Evolutionary conservation across 2,888 invertebrate genomes (phyloP).

Genomic region (Odontocerum albicorne): DNA sequence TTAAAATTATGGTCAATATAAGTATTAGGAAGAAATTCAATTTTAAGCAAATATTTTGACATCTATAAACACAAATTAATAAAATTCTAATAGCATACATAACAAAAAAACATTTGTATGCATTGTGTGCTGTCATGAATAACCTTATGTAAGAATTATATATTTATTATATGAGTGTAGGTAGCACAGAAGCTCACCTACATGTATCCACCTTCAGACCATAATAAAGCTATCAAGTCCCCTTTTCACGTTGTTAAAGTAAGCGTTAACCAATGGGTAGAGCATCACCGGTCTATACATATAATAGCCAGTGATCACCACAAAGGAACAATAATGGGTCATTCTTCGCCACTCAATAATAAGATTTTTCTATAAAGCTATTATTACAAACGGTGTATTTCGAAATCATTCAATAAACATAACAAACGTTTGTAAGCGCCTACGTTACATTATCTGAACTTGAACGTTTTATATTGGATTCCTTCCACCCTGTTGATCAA

Average conservation of each 20-base stretch:
- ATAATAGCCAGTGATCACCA: conserved; percentile 18
- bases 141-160: too few species aligned
- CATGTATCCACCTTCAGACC: neutral
- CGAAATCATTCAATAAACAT: conserved; percentile 17
- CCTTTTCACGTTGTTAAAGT: conserved; percentile 21
- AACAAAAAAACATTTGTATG: too few species aligned
- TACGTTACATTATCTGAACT: conserved; percentile 1
- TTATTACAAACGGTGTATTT: conserved; percentile 19
- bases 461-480: conserved; percentile 21
- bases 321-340: conserved; percentile 22
- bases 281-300: conserved; percentile 5
- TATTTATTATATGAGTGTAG: too few species aligned
- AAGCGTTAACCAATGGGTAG: conserved; percentile 25
- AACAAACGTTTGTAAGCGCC: conserved; percentile 7
- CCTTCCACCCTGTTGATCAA: conserved; percentile 23
- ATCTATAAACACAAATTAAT: too few species aligned
- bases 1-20: too few species aligned
- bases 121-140: too few species aligned
- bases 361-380: conserved; percentile 23
- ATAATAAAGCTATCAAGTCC: conserved; percentile 18
- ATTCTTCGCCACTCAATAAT: conserved; percentile 29
- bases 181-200: conserved; percentile 4
- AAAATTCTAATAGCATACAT: too few species aligned
- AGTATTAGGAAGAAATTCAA: too few species aligned
- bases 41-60: too few species aligned